phyloP scores from a whole-genome alignment of 1,140 invertebrate genomes.

The Sipha flava region DNA sequence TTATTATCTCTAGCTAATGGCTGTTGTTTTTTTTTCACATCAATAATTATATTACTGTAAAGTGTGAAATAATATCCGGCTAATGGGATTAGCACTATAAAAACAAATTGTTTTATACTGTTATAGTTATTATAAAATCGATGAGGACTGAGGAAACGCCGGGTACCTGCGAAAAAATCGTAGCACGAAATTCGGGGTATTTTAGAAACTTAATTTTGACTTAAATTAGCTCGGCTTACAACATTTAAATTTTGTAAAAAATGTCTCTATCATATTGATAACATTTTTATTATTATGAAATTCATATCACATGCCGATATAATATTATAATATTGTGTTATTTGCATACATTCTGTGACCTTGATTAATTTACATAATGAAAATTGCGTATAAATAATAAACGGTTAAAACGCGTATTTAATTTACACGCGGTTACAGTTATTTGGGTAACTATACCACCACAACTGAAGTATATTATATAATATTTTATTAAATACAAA shows the following conservation, averaged over 20 bases:
- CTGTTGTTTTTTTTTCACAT: background rate
- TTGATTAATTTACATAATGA: no score
- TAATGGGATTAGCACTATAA: background rate
- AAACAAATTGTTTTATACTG: background rate
- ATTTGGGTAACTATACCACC: no score
- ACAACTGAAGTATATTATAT: no score
- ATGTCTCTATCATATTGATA: no score
- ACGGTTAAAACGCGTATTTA: no score
- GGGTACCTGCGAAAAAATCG: background rate
- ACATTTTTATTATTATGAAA: background rate
- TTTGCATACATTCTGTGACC: no score
- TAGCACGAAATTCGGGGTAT: background rate
- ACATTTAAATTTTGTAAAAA: no score
- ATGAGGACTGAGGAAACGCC: background rate
- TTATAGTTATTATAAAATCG: background rate
- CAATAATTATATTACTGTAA: background rate
- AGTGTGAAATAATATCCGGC: background rate
- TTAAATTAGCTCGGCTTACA: no score
- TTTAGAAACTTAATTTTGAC: no score
- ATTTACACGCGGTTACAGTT: no score
- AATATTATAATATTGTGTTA: background rate
- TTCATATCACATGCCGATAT: background rate
- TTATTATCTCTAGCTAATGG: background rate
- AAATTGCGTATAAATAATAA: no score
- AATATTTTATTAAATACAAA: no score